These are phyloP conservation scores for Ctenicera cuprea DNA, from an alignment of 2,888 invertebrate species.

Conservation along the genomic window DNA sequence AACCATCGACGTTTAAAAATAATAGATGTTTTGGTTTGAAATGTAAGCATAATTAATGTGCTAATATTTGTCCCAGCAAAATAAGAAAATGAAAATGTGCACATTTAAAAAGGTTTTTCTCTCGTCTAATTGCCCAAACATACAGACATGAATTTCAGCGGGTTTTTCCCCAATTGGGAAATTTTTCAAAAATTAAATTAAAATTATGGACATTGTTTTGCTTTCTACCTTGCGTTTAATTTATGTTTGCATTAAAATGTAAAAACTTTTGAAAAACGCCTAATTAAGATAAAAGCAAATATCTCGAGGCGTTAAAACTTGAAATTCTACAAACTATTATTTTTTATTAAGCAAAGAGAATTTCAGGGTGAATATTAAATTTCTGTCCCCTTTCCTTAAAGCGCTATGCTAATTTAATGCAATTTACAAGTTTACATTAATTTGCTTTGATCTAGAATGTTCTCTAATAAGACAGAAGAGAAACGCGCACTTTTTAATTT, in stretches of 20 bases:
- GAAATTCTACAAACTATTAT: not conserved
- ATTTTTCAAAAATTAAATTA: too few relatives aligned
- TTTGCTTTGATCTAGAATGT: conserved; percentile 45
- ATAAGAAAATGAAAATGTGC: too few relatives aligned
- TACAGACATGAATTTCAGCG: too few relatives aligned
- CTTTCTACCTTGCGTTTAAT: not conserved
- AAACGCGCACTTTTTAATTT: conserved; percentile 30
- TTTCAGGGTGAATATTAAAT: conserved; percentile 36
- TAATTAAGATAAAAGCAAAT: conserved; percentile 2
- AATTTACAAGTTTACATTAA: conserved; percentile 51
- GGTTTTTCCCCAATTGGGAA: too few relatives aligned
- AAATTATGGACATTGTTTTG: not conserved
- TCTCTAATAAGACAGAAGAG: conserved; percentile 27
- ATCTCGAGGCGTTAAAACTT: not conserved
- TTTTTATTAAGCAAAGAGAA: conserved; percentile 15
- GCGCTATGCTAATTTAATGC: conserved; percentile 40
- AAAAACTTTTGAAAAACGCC: not conserved
- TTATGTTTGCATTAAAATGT: not conserved
- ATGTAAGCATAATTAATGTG: too few relatives aligned
- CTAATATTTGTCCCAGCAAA: too few relatives aligned
- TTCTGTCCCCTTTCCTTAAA: conserved; percentile 26
- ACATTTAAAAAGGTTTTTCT: too few relatives aligned
- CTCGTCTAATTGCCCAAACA: too few relatives aligned
- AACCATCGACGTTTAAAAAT: not conserved
- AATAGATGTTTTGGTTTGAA: too few relatives aligned